These are phyloP conservation scores for Bombus impatiens DNA, from an alignment of 1,140 invertebrate species.

Conservation along the genomic window DNA sequence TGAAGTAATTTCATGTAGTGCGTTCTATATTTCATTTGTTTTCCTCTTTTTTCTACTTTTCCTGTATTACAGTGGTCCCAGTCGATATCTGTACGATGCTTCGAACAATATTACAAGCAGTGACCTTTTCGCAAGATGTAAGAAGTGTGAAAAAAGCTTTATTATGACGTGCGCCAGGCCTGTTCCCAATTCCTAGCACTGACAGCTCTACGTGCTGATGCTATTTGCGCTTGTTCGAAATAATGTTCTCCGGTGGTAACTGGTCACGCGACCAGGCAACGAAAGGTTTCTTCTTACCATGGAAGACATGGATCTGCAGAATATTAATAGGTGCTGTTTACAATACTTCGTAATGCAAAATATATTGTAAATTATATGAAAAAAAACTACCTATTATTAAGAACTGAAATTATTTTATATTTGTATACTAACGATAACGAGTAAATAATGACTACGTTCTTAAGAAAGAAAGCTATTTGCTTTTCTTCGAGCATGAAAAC, in stretches of 20 bases:
- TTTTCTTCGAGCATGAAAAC: neutral
- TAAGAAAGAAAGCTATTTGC: neutral
- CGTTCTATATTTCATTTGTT: too few relatives aligned
- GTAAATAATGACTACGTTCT: neutral
- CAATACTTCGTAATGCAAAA: neutral
- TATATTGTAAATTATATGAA: too few relatives aligned
- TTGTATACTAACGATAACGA: neutral
- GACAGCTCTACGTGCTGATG: slow-evolving; percentile 11
- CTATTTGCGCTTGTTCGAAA: slow-evolving; percentile 19
- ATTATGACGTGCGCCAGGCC: neutral
- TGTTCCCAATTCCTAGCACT: slow-evolving; percentile 15
- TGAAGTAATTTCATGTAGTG: neutral
- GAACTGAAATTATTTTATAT: too few relatives aligned
- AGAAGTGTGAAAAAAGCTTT: neutral
- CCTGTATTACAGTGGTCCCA: too few relatives aligned
- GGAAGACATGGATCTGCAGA: neutral
- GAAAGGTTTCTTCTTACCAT: slow-evolving; percentile 32
- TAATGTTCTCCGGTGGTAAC: neutral
- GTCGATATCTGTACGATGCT: too few relatives aligned
- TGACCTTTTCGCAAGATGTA: neutral
- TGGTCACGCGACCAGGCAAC: slow-evolving; percentile 8
- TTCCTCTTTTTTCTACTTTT: too few relatives aligned
- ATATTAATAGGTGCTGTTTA: neutral
- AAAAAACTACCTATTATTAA: too few relatives aligned
- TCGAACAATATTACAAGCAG: too few relatives aligned